phyloP scores from a whole-genome alignment of 1,140 invertebrate species.

The Drosophila fuyamai region DNA sequence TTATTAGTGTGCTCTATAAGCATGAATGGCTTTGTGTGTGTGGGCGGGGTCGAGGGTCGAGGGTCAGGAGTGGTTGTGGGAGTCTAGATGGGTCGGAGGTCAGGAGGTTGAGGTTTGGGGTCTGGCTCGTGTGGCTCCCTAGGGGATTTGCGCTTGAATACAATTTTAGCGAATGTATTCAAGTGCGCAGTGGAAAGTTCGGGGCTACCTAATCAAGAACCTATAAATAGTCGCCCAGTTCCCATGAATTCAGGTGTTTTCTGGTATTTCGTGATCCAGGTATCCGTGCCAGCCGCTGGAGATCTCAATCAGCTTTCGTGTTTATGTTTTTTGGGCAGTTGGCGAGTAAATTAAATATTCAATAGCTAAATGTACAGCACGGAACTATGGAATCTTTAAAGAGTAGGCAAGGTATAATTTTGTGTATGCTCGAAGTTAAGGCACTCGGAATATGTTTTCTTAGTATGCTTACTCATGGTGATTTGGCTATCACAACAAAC shows the following conservation, averaged over 20 bases:
- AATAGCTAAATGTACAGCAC: slow-evolving; percentile 4
- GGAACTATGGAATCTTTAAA: slow-evolving; percentile 24
- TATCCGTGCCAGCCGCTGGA: slow-evolving; percentile 8
- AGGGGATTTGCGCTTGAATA: slow-evolving; percentile 61
- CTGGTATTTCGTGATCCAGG: slow-evolving; percentile 22
- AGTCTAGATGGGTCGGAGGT: background rate
- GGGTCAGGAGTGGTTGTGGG: slow-evolving; percentile 10
- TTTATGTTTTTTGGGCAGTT: slow-evolving; percentile 23
- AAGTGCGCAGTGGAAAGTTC: slow-evolving; percentile 53
- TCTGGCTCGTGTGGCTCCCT: slow-evolving; percentile 37
- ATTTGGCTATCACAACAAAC: background rate
- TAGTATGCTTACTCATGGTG: slow-evolving; percentile 2
- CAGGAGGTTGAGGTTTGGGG: background rate
- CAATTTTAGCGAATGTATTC: slow-evolving; percentile 56
- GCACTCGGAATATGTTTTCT: background rate
- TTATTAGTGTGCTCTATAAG: slow-evolving; percentile 52
- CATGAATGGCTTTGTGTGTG: slow-evolving; percentile 13
- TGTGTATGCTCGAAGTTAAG: background rate
- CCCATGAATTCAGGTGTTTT: slow-evolving; percentile 39
- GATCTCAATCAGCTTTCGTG: slow-evolving; percentile 34
- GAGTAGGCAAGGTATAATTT: slow-evolving; percentile 8
- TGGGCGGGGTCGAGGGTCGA: background rate
- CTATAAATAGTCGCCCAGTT: slow-evolving; percentile 43
- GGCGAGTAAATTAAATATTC: slow-evolving; percentile 43
- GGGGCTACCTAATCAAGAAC: slow-evolving; percentile 44